Percentiles rank a stretch among this genome's conserved stretches.
Conservation (phyloP, 1,140 invertebrate species). For the Zaprionus davidi region DNA sequence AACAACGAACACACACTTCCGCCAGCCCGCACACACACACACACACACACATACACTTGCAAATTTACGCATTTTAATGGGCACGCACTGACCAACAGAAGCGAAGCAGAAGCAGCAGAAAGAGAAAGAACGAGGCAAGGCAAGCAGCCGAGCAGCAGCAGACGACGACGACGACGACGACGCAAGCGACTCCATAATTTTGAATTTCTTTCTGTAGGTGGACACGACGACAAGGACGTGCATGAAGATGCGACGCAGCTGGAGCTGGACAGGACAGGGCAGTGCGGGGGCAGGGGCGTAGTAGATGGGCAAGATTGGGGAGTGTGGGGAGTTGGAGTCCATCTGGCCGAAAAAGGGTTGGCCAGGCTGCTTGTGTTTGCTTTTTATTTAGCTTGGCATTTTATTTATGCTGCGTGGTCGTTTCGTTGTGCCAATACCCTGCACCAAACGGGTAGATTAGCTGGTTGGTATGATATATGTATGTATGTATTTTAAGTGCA, state of each 20-base stretch:
- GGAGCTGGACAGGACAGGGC: not conserved
- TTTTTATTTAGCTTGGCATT: conserved; percentile 67
- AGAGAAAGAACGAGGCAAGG: not conserved
- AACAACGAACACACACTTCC: conserved; percentile 20
- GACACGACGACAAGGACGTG: conserved; percentile 31
- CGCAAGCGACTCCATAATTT: conserved; percentile 67
- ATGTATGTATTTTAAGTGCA: too few relatives aligned
- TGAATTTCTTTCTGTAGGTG: conserved; percentile 61
- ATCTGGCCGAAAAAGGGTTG: conserved; percentile 27
- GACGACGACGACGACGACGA: conserved; percentile 21
- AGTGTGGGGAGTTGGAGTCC: conserved; percentile 6
- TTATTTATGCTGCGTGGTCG: conserved; percentile 79
- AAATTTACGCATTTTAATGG: conserved; percentile 78
- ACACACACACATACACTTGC: conserved; percentile 43
- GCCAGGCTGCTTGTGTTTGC: conserved; percentile 47
- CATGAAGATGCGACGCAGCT: conserved; percentile 48
- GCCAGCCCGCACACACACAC: conserved; percentile 13
- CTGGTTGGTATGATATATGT: not conserved
- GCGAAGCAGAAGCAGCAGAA: conserved; percentile 1
- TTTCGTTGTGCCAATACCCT: conserved; percentile 62
- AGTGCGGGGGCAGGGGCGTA: not conserved
- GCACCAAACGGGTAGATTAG: not conserved
- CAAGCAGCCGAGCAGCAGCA: conserved; percentile 1
- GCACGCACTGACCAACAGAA: conserved; percentile 45
- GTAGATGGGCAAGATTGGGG: not conserved